Percentiles rank a stretch among this genome's conserved stretches.
phyloP scores from a whole-genome alignment of 2,113 vertebrate species.

The Stomatorhinus ivindoensis region DNA sequence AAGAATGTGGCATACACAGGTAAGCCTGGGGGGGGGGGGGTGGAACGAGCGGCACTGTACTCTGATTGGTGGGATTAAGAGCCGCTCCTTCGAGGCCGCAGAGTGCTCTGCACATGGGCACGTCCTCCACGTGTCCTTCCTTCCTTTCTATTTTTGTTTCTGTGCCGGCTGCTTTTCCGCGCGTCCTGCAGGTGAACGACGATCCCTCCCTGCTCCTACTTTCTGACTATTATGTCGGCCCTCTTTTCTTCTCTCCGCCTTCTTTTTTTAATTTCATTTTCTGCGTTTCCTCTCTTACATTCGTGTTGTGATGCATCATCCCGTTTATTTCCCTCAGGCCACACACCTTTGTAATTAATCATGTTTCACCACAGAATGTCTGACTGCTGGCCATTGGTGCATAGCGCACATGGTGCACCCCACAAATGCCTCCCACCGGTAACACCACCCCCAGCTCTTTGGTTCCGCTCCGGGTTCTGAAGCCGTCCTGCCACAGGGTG shows the following conservation, averaged over 20 bases:
- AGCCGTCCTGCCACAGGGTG: neutral
- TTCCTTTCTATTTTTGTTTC: neutral
- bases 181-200: neutral
- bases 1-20: constrained; percentile 97
- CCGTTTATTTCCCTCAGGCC: neutral
- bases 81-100: neutral
- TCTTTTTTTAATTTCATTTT: neutral
- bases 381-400: neutral
- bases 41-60: neutral
- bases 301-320: neutral
- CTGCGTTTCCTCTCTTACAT: neutral
- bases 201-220: neutral
- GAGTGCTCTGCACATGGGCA: neutral
- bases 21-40: constrained; percentile 44
- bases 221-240: neutral
- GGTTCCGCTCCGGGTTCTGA: neutral
- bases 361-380: neutral
- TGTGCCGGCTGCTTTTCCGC: neutral
- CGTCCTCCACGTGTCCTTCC: neutral
- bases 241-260: neutral
- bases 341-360: neutral
- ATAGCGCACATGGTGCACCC: neutral
- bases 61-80: neutral
- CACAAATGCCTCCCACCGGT: neutral
- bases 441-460: neutral